A percentile compares a stretch with the other conserved stretches of the same genome.
These are phyloP conservation scores for Drosophila nannoptera DNA, from an alignment of 1,140 invertebrate genomes.

Conservation along the genomic window DNA sequence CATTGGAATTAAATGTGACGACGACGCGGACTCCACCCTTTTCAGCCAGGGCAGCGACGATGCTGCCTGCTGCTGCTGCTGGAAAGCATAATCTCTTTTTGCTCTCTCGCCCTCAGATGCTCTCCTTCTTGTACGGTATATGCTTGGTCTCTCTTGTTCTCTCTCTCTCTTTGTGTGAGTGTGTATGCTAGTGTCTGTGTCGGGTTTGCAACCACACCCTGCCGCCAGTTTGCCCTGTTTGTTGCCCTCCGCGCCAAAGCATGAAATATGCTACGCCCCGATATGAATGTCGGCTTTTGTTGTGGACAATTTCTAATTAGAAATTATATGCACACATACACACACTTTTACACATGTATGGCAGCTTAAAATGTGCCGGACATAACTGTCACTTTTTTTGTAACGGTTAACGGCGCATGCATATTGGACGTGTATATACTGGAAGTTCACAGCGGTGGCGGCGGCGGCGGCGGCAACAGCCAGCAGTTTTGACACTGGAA, in stretches of 20 bases:
- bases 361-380: slow-evolving; percentile 42
- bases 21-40: slow-evolving; percentile 73
- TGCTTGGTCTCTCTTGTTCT: slow-evolving; percentile 19
- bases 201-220: slow-evolving; percentile 66
- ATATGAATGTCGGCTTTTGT: slow-evolving; percentile 47
- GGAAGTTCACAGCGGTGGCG: slow-evolving; percentile 22
- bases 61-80: slow-evolving; percentile 46
- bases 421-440: slow-evolving; percentile 50
- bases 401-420: slow-evolving; percentile 45
- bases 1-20: slow-evolving; percentile 71
- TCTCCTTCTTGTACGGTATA: slow-evolving; percentile 2
- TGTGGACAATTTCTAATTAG: slow-evolving; percentile 74
- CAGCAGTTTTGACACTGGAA: slow-evolving; percentile 50
- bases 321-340: slow-evolving; percentile 60
- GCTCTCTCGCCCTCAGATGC: slow-evolving; percentile 10
- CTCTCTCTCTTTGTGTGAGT: slow-evolving; percentile 18
- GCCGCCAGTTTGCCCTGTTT: slow-evolving; percentile 12
- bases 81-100: slow-evolving; percentile 59
- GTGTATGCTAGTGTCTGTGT: slow-evolving; percentile 9
- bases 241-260: slow-evolving; percentile 55
- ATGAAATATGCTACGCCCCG: slow-evolving; percentile 64
- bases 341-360: slow-evolving; percentile 24
- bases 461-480: background rate
- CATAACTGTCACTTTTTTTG: slow-evolving; percentile 68
- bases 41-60: slow-evolving; percentile 57